Conservation (phyloP, 2,888 invertebrate genomes). For the Drosophila mercatorum region DNA sequence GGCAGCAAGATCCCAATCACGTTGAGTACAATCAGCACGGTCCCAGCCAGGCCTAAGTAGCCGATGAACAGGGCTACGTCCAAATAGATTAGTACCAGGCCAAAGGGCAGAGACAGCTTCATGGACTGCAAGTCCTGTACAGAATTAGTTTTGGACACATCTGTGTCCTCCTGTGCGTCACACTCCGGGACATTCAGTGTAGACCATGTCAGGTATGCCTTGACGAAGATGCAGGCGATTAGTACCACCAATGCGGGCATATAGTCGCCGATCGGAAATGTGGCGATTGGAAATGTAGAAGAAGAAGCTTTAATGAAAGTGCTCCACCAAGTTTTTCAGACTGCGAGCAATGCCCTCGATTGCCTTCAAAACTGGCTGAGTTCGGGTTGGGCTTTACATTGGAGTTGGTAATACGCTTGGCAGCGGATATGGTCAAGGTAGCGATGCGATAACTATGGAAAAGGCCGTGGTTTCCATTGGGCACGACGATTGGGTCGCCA, state of each 20-base stretch:
- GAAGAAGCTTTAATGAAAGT: slow-evolving; percentile 99
- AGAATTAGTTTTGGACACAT: background rate
- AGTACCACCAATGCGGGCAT: slow-evolving; percentile 95
- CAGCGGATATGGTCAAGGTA: slow-evolving; percentile 92
- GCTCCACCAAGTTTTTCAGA: slow-evolving; percentile 97
- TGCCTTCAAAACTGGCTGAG: slow-evolving; percentile 85
- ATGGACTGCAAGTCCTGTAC: background rate
- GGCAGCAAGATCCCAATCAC: slow-evolving; percentile 85
- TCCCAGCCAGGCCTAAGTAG: slow-evolving; percentile 85
- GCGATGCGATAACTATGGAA: slow-evolving; percentile 96
- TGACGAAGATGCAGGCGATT: slow-evolving; percentile 90
- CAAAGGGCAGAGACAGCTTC: slow-evolving; percentile 63
- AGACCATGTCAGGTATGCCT: slow-evolving; percentile 92
- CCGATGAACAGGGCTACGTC: slow-evolving; percentile 87
- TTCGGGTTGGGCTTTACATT: slow-evolving; percentile 61
- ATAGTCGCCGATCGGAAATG: slow-evolving; percentile 94
- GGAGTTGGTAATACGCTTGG: slow-evolving; percentile 81
- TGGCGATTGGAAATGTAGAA: slow-evolving; percentile 95
- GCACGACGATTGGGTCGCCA: slow-evolving; percentile 92
- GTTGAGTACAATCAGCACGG: slow-evolving; percentile 85
- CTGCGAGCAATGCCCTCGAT: slow-evolving; percentile 97
- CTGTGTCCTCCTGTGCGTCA: background rate
- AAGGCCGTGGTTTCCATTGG: slow-evolving; percentile 97
- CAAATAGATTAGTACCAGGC: slow-evolving; percentile 86
- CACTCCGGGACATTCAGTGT: slow-evolving; percentile 51